phyloP scores from a whole-genome alignment of 2,797 vertebrate genomes.

The Pseudopleuronectes americanus region DNA sequence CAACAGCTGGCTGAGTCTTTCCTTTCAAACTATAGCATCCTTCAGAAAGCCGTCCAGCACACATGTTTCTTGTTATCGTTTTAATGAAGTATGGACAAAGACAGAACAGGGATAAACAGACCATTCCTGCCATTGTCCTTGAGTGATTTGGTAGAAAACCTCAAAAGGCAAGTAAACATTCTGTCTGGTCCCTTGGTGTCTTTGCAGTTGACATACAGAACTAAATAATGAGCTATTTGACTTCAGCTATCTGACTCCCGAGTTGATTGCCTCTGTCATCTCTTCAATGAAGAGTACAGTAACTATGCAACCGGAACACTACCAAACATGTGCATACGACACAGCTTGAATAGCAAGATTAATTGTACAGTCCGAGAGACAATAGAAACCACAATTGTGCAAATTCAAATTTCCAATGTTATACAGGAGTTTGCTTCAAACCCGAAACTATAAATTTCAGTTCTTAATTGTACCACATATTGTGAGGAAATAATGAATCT shows the following conservation, averaged over 20 bases:
- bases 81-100: slow-evolving; percentile 64
- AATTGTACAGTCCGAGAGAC: background rate
- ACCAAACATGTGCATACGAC: slow-evolving; percentile 31
- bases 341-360: slow-evolving; percentile 7
- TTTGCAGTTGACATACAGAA: slow-evolving; percentile 58
- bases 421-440: background rate
- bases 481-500: background rate
- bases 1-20: background rate
- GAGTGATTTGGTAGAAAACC: slow-evolving; percentile 57
- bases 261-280: slow-evolving; percentile 41
- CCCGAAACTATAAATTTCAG: background rate
- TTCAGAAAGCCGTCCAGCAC: slow-evolving; percentile 42
- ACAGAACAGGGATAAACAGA: slow-evolving; percentile 47
- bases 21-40: slow-evolving; percentile 23
- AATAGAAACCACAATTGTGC: background rate
- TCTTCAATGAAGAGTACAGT: slow-evolving; percentile 25
- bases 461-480: background rate
- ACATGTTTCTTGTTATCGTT: slow-evolving; percentile 70
- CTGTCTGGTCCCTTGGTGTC: slow-evolving; percentile 36
- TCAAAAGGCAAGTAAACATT: slow-evolving; percentile 64
- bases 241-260: slow-evolving; percentile 32
- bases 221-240: slow-evolving; percentile 54
- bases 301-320: slow-evolving; percentile 23
- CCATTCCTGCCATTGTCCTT: slow-evolving; percentile 56
- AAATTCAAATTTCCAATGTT: background rate